Conservation (phyloP, 1,140 invertebrate genomes). For the Cyphomyrmex costatus region DNA sequence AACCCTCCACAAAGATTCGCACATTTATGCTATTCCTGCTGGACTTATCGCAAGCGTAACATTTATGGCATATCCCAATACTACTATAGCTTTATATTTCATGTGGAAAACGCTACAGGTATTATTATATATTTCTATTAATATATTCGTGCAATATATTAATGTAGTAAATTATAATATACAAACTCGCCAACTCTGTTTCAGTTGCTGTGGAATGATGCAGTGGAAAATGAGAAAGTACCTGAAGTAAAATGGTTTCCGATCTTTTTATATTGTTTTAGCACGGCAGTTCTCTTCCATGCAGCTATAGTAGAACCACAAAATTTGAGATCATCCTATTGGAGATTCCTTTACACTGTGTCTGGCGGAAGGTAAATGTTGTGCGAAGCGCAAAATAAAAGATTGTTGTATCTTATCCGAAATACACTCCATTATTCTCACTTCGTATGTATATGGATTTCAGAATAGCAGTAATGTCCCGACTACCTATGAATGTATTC, state of each 20-base stretch:
- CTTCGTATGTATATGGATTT: constrained; percentile 79
- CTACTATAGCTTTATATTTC: constrained; percentile 90
- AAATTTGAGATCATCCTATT: constrained; percentile 93
- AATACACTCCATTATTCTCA: constrained; percentile 4
- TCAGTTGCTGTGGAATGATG: constrained; percentile 89
- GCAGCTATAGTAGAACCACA: constrained; percentile 93
- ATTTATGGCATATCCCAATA: constrained; percentile 90
- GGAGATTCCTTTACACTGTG: constrained; percentile 92
- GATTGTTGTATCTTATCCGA: neutral
- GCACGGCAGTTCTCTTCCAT: constrained; percentile 93
- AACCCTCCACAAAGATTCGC: constrained; percentile 87
- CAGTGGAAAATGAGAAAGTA: constrained; percentile 87
- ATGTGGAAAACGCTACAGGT: constrained; percentile 92
- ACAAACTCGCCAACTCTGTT: constrained; percentile 72
- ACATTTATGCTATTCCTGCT: constrained; percentile 89
- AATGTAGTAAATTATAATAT: neutral
- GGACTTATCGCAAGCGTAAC: constrained; percentile 89
- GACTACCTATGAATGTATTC: constrained; percentile 88
- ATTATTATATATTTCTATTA: constrained; percentile 50
- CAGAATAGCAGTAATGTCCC: constrained; percentile 88
- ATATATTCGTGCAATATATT: constrained; percentile 1
- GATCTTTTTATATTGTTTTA: constrained; percentile 92
- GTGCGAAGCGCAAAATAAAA: neutral
- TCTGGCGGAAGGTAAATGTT: constrained; percentile 90
- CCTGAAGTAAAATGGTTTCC: constrained; percentile 89